Percentiles rank a stretch among this genome's conserved stretches.
Conservation (phyloP, 2,113 vertebrate genomes). For the Ptychochromis oligacanthus region DNA sequence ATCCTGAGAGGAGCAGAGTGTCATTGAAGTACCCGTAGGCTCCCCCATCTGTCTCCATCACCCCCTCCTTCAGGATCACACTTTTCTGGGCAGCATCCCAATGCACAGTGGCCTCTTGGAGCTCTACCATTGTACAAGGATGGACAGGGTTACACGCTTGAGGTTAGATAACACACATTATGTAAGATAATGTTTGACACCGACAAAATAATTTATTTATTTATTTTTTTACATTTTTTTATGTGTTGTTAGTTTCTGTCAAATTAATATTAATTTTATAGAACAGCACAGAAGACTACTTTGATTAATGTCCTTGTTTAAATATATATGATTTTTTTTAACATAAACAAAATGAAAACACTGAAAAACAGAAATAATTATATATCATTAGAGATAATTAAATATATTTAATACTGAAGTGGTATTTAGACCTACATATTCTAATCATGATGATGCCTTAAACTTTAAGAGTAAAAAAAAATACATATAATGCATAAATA, state of each 20-base stretch:
- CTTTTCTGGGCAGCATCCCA: slow-evolving; percentile 82
- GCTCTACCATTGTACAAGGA: slow-evolving; percentile 59
- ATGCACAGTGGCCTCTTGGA: slow-evolving; percentile 82
- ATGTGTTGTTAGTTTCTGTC: background rate
- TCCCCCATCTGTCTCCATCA: slow-evolving; percentile 82
- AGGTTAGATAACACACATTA: slow-evolving; percentile 69
- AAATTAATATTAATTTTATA: background rate
- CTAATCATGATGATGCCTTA: background rate
- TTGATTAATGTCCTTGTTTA: background rate
- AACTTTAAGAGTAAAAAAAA: background rate
- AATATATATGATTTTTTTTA: background rate
- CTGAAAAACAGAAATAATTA: background rate
- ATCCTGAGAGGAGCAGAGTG: slow-evolving; percentile 83
- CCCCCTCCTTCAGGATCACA: slow-evolving; percentile 78
- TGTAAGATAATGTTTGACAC: slow-evolving; percentile 52
- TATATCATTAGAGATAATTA: too few relatives aligned
- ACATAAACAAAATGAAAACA: background rate
- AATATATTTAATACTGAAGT: background rate
- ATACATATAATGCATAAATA: too few relatives aligned
- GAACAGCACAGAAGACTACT: background rate
- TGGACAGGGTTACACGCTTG: slow-evolving; percentile 41
- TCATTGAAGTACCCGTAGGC: slow-evolving; percentile 90
- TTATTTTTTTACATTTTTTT: background rate
- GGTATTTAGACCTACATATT: background rate
- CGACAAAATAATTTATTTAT: background rate